A percentile compares a stretch with the other conserved stretches of the same genome.
Conservation (phyloP, 2,113 vertebrate species). For the Syrmaticus mikado region DNA sequence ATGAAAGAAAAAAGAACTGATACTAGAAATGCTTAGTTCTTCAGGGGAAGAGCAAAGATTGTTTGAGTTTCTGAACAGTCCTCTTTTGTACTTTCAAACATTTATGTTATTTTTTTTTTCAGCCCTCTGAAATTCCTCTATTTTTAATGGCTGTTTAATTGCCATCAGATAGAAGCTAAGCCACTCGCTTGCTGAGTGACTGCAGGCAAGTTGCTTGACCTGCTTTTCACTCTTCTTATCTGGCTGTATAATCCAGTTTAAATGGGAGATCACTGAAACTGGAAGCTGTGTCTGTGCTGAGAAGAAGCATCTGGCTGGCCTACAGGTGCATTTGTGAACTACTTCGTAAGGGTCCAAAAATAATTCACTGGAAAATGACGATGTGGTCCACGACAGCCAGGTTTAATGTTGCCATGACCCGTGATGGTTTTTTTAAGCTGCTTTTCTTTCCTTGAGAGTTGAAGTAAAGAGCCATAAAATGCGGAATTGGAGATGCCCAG, state of each 20-base stretch:
- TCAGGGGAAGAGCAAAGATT: neutral
- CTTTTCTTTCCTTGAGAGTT: neutral
- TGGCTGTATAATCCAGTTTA: slow-evolving; percentile 31
- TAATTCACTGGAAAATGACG: neutral
- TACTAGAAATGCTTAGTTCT: neutral
- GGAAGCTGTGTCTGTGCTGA: neutral
- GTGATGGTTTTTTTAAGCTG: neutral
- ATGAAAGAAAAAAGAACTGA: neutral
- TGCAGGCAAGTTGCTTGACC: slow-evolving; percentile 46
- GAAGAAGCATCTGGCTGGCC: neutral
- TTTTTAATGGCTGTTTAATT: slow-evolving; percentile 26
- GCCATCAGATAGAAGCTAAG: slow-evolving; percentile 14
- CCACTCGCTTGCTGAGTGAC: slow-evolving; percentile 32
- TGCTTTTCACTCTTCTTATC: slow-evolving; percentile 45
- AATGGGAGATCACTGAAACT: neutral
- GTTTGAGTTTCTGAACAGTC: neutral
- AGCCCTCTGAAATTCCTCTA: neutral
- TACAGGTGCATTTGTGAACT: neutral
- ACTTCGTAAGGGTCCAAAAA: neutral
- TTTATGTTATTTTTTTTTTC: slow-evolving; percentile 10
- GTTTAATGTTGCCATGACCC: neutral
- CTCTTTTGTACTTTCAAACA: neutral
- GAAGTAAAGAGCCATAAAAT: neutral
- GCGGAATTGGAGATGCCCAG: neutral
- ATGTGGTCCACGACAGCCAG: neutral